phyloP scores from a whole-genome alignment of 2,797 vertebrate species.

The Capromys pilorides region DNA sequence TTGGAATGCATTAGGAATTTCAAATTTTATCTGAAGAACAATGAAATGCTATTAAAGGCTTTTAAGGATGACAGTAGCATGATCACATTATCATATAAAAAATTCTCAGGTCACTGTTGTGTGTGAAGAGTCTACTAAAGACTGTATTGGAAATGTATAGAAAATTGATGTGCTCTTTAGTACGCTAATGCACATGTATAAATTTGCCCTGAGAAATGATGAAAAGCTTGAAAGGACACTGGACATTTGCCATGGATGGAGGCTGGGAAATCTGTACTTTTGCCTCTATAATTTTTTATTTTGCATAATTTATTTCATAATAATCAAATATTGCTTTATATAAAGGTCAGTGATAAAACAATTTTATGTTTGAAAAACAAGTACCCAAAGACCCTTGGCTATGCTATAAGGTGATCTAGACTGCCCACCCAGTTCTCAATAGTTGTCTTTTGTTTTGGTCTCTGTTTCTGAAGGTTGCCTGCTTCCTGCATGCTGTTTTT shows the following conservation, averaged over 20 bases:
- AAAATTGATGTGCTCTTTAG: not conserved
- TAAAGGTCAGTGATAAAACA: not conserved
- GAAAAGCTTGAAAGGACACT: not conserved
- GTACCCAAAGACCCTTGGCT: not conserved
- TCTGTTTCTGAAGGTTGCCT: not conserved
- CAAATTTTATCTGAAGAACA: constrained; percentile 6
- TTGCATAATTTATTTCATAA: constrained; percentile 23
- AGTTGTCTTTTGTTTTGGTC: not conserved
- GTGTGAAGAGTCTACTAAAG: not conserved
- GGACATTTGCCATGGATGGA: not conserved
- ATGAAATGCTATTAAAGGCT: not conserved
- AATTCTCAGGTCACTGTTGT: not conserved
- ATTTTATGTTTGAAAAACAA: not conserved
- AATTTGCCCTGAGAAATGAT: not conserved
- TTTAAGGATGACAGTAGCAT: not conserved
- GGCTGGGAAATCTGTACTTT: not conserved
- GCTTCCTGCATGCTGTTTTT: not conserved
- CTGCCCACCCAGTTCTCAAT: not conserved
- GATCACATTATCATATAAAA: not conserved
- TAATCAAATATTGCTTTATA: not conserved
- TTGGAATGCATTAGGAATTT: not conserved
- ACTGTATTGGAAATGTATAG: not conserved
- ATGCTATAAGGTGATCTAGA: not conserved
- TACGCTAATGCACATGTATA: not conserved
- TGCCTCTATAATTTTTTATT: not conserved